phyloP scores from a whole-genome alignment of 92 coral and sea anemone genomes.

The Epizoanthus stellaris region DNA sequence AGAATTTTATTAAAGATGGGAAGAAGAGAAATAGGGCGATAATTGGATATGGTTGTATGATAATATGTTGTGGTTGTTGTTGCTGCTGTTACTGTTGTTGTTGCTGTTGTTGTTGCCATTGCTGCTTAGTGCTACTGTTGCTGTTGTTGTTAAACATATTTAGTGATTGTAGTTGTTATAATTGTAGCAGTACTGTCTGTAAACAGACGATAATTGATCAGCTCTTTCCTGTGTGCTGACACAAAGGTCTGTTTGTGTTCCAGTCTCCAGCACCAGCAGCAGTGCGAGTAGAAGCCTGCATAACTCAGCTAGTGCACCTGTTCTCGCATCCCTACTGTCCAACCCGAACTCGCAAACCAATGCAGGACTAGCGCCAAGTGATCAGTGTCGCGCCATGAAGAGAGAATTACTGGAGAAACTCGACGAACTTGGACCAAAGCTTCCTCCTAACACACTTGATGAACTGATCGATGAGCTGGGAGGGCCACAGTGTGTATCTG shows the following conservation, averaged over 20 bases:
- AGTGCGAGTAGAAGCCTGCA: slow-evolving; percentile 43
- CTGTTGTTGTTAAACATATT: too few relatives aligned
- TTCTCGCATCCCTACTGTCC: slow-evolving; percentile 62
- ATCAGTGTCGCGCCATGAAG: slow-evolving; percentile 89
- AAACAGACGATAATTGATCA: too few relatives aligned
- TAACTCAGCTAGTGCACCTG: slow-evolving; percentile 86
- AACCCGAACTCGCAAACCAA: slow-evolving; percentile 31
- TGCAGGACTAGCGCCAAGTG: slow-evolving; percentile 65
- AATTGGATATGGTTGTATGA: too few relatives aligned
- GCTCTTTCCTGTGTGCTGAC: background rate
- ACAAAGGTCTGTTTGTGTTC: background rate
- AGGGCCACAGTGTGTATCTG: slow-evolving; percentile 93
- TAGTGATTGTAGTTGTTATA: too few relatives aligned
- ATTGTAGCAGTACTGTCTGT: too few relatives aligned
- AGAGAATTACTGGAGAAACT: slow-evolving; percentile 81
- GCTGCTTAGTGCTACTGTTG: too few relatives aligned
- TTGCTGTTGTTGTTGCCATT: too few relatives aligned
- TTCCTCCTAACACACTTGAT: slow-evolving; percentile 95
- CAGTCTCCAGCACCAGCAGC: background rate
- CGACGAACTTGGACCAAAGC: slow-evolving; percentile 62
- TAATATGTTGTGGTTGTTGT: too few relatives aligned
- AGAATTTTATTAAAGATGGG: too few relatives aligned
- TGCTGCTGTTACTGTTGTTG: too few relatives aligned
- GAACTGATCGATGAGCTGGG: slow-evolving; percentile 90
- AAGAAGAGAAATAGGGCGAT: too few relatives aligned